Evolutionary conservation across 2,888 invertebrate genomes (phyloP).

Genomic region (Sceliomorpha sp.): DNA sequence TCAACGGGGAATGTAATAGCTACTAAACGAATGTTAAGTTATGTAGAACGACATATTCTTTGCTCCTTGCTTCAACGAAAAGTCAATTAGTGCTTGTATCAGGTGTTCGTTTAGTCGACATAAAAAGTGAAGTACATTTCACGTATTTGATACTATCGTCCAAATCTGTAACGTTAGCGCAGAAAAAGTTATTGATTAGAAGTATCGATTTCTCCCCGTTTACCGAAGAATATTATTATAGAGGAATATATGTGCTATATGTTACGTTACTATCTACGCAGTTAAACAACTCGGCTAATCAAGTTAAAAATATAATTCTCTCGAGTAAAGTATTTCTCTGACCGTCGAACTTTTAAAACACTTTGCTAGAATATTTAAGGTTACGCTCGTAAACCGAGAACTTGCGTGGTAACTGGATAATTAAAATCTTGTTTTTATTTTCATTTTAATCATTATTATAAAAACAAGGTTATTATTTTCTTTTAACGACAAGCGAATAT

Average conservation of each 20-base stretch:
- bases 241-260: slow-evolving; percentile 9
- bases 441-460: slow-evolving; percentile 16
- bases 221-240: slow-evolving; percentile 4
- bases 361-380: slow-evolving; percentile 43
- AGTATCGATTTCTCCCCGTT: background rate
- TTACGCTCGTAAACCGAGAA: slow-evolving; percentile 50
- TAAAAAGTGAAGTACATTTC: too few species aligned
- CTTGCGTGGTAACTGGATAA: slow-evolving; percentile 30
- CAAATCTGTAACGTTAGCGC: too few species aligned
- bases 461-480: slow-evolving; percentile 7
- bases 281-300: slow-evolving; percentile 15
- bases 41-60: slow-evolving; percentile 32
- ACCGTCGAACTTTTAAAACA: slow-evolving; percentile 33
- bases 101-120: too few species aligned
- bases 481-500: slow-evolving; percentile 22
- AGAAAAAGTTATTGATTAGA: too few species aligned
- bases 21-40: slow-evolving; percentile 26
- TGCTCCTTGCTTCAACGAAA: too few species aligned
- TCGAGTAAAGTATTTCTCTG: slow-evolving; percentile 27
- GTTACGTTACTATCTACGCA: slow-evolving; percentile 10
- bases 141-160: too few species aligned
- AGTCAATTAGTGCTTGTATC: slow-evolving; percentile 35
- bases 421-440: slow-evolving; percentile 32
- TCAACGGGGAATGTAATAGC: slow-evolving; percentile 30
- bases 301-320: slow-evolving; percentile 18